Evolutionary conservation across 1,140 invertebrate species (phyloP).

Genomic region (Ladona fulva): DNA sequence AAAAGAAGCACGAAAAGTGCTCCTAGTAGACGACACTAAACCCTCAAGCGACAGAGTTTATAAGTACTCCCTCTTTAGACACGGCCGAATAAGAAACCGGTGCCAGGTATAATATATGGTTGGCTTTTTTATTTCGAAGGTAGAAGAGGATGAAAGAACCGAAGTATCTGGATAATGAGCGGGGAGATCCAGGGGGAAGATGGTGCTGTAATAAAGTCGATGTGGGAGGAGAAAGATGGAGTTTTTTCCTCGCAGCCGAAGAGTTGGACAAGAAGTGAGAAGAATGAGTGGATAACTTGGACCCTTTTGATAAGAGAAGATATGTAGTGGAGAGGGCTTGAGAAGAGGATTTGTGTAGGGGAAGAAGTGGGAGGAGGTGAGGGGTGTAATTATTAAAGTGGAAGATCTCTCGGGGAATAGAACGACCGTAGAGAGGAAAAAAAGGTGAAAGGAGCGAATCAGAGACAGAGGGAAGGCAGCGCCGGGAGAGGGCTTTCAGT

Average conservation of each 20-base stretch:
- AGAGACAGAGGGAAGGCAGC: neutral
- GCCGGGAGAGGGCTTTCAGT: no score
- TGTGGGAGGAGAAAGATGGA: neutral
- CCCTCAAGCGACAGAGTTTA: no score
- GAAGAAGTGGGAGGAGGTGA: neutral
- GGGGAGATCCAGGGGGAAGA: neutral
- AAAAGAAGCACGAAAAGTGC: no score
- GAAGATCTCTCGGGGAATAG: neutral
- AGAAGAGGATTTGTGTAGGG: neutral
- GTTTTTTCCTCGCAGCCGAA: neutral
- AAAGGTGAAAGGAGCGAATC: neutral
- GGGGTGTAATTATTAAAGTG: conserved; percentile 5
- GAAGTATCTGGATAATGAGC: conserved; percentile 1
- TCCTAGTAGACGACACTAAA: no score
- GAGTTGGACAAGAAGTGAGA: neutral
- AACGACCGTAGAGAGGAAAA: neutral
- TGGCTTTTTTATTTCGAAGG: no score
- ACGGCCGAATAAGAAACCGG: no score
- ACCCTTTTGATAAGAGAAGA: neutral
- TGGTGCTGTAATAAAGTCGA: neutral
- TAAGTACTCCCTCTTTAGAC: no score
- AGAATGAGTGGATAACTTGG: neutral
- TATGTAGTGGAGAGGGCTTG: neutral
- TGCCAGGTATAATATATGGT: no score
- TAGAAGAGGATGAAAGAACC: neutral